Conservation (phyloP, 2,888 invertebrate genomes). For the Hesperia comma region DNA sequence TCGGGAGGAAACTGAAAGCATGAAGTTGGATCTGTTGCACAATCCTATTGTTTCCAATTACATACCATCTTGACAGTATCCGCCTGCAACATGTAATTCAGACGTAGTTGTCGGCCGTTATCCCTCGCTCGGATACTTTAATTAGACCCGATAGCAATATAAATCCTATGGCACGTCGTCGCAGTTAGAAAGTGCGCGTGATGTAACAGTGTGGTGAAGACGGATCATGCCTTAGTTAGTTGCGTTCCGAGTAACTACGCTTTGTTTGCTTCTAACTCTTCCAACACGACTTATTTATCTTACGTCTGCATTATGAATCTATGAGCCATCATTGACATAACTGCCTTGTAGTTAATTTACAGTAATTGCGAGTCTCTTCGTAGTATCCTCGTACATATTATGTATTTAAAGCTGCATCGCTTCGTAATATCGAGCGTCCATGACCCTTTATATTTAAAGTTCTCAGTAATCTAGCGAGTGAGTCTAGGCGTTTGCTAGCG, state of each 20-base stretch:
- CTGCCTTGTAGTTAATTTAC: conserved; percentile 21
- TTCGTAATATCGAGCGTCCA: conserved; percentile 40
- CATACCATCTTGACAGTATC: conserved; percentile 33
- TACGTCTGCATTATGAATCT: conserved; percentile 8
- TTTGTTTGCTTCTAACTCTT: conserved; percentile 33
- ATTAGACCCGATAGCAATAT: conserved; percentile 70
- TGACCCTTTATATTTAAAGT: conserved; percentile 47
- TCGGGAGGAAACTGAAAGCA: conserved; percentile 67
- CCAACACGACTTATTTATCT: conserved; percentile 13
- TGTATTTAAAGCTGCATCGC: conserved; percentile 24
- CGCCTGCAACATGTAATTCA: conserved; percentile 58
- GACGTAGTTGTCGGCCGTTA: conserved; percentile 53
- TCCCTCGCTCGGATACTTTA: conserved; percentile 62
- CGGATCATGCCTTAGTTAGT: conserved; percentile 49
- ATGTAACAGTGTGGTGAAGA: conserved; percentile 63
- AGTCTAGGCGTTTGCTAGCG: conserved; percentile 3
- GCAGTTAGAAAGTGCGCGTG: conserved; percentile 73
- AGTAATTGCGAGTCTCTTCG: conserved; percentile 27
- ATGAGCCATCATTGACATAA: conserved; percentile 19
- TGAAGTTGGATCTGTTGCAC: conserved; percentile 56
- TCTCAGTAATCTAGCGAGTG: conserved; percentile 31
- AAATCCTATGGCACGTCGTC: conserved; percentile 67
- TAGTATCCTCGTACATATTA: conserved; percentile 28
- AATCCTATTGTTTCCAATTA: conserved; percentile 65
- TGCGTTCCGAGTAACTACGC: conserved; percentile 51